phyloP scores from a whole-genome alignment of 1,140 invertebrate genomes.

The Adoxophyes honmai region DNA sequence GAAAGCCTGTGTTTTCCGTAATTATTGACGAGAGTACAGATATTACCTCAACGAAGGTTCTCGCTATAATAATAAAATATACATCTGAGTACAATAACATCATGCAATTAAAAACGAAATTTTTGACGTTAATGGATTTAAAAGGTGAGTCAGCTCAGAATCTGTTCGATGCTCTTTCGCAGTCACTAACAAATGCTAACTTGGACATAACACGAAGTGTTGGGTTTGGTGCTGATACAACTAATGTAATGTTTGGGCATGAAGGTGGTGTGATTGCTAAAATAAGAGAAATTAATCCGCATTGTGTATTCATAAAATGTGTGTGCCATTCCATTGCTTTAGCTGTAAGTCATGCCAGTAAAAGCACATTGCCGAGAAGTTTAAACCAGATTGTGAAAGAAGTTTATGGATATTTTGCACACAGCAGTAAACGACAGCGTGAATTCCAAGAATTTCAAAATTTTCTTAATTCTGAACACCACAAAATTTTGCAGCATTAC shows the following conservation, averaged over 20 bases:
- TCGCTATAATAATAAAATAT: conserved; percentile 17
- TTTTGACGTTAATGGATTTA: conserved; percentile 1
- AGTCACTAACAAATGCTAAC: conserved; percentile 12
- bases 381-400: conserved; percentile 7
- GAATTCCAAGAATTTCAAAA: conserved; percentile 22
- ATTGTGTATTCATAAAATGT: conserved; percentile 14
- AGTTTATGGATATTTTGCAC: conserved; percentile 4
- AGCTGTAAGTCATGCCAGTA: conserved; percentile 17
- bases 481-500: conserved; percentile 27
- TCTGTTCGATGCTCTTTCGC: conserved; percentile 10
- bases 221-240: conserved; percentile 26
- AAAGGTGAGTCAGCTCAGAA: conserved; percentile 13
- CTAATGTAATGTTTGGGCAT: conserved; percentile 26
- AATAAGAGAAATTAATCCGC: conserved; percentile 20
- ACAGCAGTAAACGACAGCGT: conserved; percentile 16
- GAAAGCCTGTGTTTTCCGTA: conserved; percentile 17
- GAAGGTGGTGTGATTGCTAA: conserved; percentile 21
- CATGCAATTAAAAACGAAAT: not conserved
- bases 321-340: conserved; percentile 23
- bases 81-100: not conserved
- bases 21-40: conserved; percentile 18
- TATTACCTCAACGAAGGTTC: conserved; percentile 15
- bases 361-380: conserved; percentile 12
- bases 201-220: conserved; percentile 19
- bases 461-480: conserved; percentile 21